Conservation (phyloP, 2,797 vertebrate species). For the Myripristis jacobus region DNA sequence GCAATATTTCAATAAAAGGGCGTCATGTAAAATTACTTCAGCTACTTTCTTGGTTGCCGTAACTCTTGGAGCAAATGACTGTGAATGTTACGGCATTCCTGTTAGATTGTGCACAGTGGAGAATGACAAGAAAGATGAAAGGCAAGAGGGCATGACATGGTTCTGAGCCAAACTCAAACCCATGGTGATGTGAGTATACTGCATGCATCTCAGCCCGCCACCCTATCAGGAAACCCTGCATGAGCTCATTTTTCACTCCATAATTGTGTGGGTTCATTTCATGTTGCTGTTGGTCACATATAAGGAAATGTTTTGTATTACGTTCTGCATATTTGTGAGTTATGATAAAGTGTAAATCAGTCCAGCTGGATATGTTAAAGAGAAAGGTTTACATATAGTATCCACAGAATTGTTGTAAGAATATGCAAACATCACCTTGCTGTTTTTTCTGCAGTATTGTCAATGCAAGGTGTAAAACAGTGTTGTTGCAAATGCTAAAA, state of each 20-base stretch:
- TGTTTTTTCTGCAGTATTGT: conserved; percentile 89
- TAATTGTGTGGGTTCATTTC: not conserved
- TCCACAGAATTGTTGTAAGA: conserved; percentile 93
- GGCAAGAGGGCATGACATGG: conserved; percentile 50
- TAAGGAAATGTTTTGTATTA: not conserved
- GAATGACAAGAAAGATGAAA: conserved; percentile 57
- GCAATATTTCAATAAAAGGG: conserved; percentile 2
- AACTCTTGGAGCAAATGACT: conserved; percentile 24
- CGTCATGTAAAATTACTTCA: conserved; percentile 9
- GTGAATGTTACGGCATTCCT: conserved; percentile 30
- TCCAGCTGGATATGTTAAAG: conserved; percentile 84
- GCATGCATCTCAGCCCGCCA: conserved; percentile 58
- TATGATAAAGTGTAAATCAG: conserved; percentile 59
- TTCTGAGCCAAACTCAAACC: conserved; percentile 56
- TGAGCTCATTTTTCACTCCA: conserved; percentile 22
- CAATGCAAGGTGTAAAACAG: conserved; percentile 89
- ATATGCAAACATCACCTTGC: conserved; percentile 94
- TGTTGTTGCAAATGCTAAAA: conserved; percentile 91
- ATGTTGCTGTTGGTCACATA: too few species aligned
- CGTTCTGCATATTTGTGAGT: conserved; percentile 8
- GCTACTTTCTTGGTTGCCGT: not conserved
- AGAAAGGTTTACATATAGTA: conserved; percentile 86
- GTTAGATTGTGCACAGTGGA: conserved; percentile 31
- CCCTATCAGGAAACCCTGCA: conserved; percentile 26
- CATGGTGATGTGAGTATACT: conserved; percentile 53